A percentile compares a stretch with the other conserved stretches of the same genome.
These are phyloP conservation scores for Papilio gigon DNA, from an alignment of 2,888 invertebrate genomes.

Conservation along the genomic window DNA sequence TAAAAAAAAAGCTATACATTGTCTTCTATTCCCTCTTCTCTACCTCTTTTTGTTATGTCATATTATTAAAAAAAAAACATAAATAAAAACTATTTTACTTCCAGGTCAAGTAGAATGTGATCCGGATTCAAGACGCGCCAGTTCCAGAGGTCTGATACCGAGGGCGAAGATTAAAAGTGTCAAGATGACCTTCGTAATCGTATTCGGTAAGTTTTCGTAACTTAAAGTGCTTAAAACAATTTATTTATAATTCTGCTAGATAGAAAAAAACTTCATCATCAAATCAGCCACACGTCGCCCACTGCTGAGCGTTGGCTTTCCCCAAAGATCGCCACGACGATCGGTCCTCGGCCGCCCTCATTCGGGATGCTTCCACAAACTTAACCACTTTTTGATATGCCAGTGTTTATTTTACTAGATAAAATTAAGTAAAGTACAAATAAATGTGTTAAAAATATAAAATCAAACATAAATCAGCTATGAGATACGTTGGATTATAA, in stretches of 20 bases:
- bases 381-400: too few relatives aligned
- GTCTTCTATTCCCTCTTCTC: too few relatives aligned
- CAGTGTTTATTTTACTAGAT: not conserved
- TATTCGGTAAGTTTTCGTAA: slow-evolving; percentile 86
- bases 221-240: not conserved
- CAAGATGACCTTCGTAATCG: slow-evolving; percentile 98
- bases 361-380: too few relatives aligned
- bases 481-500: slow-evolving; percentile 11
- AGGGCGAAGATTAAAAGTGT: slow-evolving; percentile 98
- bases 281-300: too few relatives aligned
- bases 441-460: slow-evolving; percentile 11
- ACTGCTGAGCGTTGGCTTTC: too few relatives aligned
- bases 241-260: too few relatives aligned
- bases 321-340: too few relatives aligned
- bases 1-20: too few relatives aligned
- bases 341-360: too few relatives aligned
- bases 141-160: slow-evolving; percentile 95
- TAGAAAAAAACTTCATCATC: too few relatives aligned
- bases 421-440: not conserved
- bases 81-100: not conserved
- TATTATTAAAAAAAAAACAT: not conserved
- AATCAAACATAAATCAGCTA: slow-evolving; percentile 10
- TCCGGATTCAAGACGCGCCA: slow-evolving; percentile 87
- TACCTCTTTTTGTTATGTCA: too few relatives aligned
- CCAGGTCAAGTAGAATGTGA: slow-evolving; percentile 77